These are phyloP conservation scores for Chironex yamaguchii DNA, from an alignment of 30 jellyfish, hydroid and myxozoan genomes.

Conservation along the genomic window DNA sequence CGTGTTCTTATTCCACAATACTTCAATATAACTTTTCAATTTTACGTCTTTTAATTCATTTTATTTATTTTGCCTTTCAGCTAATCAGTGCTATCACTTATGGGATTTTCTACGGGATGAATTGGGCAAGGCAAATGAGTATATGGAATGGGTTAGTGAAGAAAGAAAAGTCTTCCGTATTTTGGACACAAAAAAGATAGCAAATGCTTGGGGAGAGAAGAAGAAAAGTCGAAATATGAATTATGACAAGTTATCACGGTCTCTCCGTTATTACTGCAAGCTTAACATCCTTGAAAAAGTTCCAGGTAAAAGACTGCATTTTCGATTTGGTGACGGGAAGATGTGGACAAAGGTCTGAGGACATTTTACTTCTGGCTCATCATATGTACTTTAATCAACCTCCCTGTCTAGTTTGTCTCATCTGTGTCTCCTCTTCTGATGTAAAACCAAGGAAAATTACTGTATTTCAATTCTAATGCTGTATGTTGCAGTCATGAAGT, in stretches of 20 bases:
- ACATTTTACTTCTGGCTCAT: too few relatives aligned
- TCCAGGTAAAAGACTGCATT: constrained; percentile 87
- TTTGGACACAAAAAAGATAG: constrained; percentile 74
- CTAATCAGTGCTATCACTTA: constrained; percentile 85
- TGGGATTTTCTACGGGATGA: constrained; percentile 83
- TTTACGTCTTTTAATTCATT: not conserved
- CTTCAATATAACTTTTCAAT: too few relatives aligned
- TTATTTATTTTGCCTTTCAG: constrained; percentile 37
- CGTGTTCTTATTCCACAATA: too few relatives aligned
- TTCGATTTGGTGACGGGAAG: constrained; percentile 71
- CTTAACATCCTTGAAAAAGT: constrained; percentile 78
- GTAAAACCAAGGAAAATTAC: too few relatives aligned
- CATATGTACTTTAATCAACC: too few relatives aligned
- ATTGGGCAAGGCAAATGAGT: constrained; percentile 25
- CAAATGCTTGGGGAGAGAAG: constrained; percentile 83
- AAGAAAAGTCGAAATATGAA: constrained; percentile 76
- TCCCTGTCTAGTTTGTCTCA: too few relatives aligned
- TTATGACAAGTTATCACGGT: constrained; percentile 83
- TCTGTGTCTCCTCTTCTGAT: too few relatives aligned
- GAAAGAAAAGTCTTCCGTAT: constrained; percentile 68
- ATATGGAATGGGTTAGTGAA: constrained; percentile 67
- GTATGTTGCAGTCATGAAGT: too few relatives aligned
- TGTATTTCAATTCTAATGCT: too few relatives aligned
- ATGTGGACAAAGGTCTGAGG: constrained; percentile 92
- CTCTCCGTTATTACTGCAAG: constrained; percentile 77